phyloP scores from a whole-genome alignment of 2,113 vertebrate species.

The Dasyurus viverrinus region DNA sequence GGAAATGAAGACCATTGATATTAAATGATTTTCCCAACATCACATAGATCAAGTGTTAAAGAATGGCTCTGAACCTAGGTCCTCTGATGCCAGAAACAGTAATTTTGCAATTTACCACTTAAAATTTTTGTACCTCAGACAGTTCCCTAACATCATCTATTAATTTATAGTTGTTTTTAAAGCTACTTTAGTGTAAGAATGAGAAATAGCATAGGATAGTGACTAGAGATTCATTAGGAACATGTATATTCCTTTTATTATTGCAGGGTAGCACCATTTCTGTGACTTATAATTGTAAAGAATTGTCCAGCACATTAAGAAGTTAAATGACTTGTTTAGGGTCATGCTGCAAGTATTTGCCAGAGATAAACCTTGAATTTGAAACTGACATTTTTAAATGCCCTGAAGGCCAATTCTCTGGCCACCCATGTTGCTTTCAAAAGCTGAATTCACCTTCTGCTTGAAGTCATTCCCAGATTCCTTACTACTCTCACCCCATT shows the following conservation, averaged over 20 bases:
- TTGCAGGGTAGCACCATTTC: background rate
- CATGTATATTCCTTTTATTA: background rate
- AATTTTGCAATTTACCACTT: background rate
- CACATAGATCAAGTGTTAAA: background rate
- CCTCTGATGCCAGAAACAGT: background rate
- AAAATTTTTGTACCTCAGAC: background rate
- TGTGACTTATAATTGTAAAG: background rate
- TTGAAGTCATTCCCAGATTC: background rate
- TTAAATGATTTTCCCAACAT: background rate
- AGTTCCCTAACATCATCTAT: background rate
- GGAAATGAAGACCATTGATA: background rate
- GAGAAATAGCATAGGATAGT: background rate
- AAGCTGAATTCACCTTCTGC: background rate
- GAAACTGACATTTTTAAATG: background rate
- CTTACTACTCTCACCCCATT: background rate
- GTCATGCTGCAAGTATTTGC: background rate
- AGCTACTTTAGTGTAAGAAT: background rate
- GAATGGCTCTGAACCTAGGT: background rate
- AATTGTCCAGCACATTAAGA: background rate
- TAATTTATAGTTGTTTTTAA: background rate
- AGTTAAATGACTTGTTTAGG: background rate
- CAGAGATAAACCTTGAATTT: background rate
- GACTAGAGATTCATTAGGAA: background rate
- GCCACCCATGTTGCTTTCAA: background rate
- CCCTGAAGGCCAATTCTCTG: background rate